These are phyloP conservation scores for Bubo bubo DNA, from an alignment of 2,113 vertebrate species.

Conservation along the genomic window DNA sequence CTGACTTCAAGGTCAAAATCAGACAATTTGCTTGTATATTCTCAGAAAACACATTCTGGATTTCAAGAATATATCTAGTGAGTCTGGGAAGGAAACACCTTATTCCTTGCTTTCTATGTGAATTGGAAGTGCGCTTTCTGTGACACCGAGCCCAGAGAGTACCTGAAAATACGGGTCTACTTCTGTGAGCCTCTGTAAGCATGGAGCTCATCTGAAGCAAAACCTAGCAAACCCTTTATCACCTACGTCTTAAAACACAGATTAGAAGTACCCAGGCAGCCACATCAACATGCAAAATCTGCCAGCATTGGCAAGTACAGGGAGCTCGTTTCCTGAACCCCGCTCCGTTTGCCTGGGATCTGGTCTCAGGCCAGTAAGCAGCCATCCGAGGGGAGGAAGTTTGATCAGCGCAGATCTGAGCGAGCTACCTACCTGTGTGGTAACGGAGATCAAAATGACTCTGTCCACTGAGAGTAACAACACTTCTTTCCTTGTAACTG, in stretches of 20 bases:
- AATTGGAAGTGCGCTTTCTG: neutral
- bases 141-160: neutral
- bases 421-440: accelerated
- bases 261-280: neutral
- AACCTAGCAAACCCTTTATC: neutral
- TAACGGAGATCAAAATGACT: neutral
- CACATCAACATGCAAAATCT: neutral
- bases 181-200: neutral
- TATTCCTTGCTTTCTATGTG: neutral
- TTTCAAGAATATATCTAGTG: neutral
- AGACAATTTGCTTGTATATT: neutral
- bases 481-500: neutral
- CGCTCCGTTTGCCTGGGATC: neutral
- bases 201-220: neutral
- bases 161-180: neutral
- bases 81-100: neutral
- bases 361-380: neutral
- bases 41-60: neutral
- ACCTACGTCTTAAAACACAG: neutral
- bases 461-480: neutral
- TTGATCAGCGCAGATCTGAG: neutral
- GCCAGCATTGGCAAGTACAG: neutral
- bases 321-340: neutral
- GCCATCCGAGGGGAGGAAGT: neutral
- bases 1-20: neutral